Conservation (phyloP, 92 coral and sea anemone species). For the Anthopleura xanthogrammica region DNA sequence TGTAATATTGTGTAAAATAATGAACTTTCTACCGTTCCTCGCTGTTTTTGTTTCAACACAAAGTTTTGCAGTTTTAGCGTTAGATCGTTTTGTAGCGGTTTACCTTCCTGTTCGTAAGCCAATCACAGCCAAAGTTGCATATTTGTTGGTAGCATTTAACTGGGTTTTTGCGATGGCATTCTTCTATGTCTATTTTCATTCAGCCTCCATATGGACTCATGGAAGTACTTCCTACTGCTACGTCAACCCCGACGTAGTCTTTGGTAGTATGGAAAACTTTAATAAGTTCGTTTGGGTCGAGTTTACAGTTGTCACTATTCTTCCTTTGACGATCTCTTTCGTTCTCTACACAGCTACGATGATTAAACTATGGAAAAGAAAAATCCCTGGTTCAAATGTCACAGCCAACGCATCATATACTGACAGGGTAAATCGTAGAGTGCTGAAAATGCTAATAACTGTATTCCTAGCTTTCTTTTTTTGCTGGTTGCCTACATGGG, state of each 20-base stretch:
- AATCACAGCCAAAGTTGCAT: constrained; percentile 34
- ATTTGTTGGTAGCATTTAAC: constrained; percentile 21
- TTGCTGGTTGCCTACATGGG: constrained; percentile 44
- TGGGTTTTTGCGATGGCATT: constrained; percentile 29
- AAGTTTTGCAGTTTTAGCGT: constrained; percentile 41
- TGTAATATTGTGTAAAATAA: constrained; percentile 12
- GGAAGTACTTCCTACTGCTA: constrained; percentile 4
- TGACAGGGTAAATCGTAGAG: constrained; percentile 35
- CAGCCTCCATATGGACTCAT: background rate
- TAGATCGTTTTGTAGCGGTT: constrained; percentile 55
- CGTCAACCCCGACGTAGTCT: constrained; percentile 2
- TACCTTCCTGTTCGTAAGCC: constrained; percentile 35
- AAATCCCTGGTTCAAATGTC: constrained; percentile 21
- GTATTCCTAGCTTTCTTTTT: constrained; percentile 27
- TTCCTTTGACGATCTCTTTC: constrained; percentile 29
- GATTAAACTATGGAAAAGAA: constrained; percentile 30
- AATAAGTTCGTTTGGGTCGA: constrained; percentile 24
- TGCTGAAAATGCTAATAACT: constrained; percentile 35
- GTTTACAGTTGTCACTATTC: constrained; percentile 22
- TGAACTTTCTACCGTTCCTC: constrained; percentile 35
- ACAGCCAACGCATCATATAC: constrained; percentile 12
- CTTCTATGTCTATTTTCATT: constrained; percentile 17
- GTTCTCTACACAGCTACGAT: constrained; percentile 40
- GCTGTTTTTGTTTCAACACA: constrained; percentile 39
- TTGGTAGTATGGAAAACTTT: constrained; percentile 14